Base-by-base conservation (phyloP, 92 coral and sea anemone genomes). In the Montipora capitata region DNA sequence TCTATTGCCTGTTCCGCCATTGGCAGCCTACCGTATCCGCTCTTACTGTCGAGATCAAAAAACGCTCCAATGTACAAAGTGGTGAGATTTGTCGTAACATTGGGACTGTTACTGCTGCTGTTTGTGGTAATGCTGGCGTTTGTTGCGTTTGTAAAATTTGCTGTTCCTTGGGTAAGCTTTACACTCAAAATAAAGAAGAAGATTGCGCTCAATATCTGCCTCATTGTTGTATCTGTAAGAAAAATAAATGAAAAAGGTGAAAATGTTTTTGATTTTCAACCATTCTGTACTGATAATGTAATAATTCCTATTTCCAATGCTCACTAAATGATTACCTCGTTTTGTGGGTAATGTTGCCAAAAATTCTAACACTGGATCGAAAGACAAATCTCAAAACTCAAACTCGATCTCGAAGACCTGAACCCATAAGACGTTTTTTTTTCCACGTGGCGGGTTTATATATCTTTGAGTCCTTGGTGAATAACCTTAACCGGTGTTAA, bases 21-120 rank as follows among this genome's bases (percentile, higher is more conserved):
- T 4, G 98, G 96, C 2, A 97, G 87, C 1, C 82, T 85, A 2
- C 98, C 92, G 82, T 87, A 94, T 3, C 97, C 96, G 43, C 82
- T 85, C 76, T 81, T 77, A 1, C 15, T 49, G 11, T 76, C 63
- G 64, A 97, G 73, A 63, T 97, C 92, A 78, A 97, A 95, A 74
- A 97, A 90, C 52, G 94, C 98, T 42, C 99, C 99, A 35, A 97
- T 82, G 76, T 92, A 95, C 66, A 97, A 68, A 4, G 78, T 43
- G 5, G 78, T 90, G 14, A 80, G 65, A 2, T 39, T 51, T 20
- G 76, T 52, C 3, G 85, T 65, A 3, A 54, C 15, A 12, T 11
- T 54, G 10, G 35, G 35, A 27, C 45, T 57, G 87, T 40, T 70
- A 2, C 40, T 64, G 71, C 65, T 82, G 49, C 75, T 74, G 74